These are phyloP conservation scores for Ectropis grisescens DNA, from an alignment of 1,140 invertebrate genomes.

Conservation along the genomic window DNA sequence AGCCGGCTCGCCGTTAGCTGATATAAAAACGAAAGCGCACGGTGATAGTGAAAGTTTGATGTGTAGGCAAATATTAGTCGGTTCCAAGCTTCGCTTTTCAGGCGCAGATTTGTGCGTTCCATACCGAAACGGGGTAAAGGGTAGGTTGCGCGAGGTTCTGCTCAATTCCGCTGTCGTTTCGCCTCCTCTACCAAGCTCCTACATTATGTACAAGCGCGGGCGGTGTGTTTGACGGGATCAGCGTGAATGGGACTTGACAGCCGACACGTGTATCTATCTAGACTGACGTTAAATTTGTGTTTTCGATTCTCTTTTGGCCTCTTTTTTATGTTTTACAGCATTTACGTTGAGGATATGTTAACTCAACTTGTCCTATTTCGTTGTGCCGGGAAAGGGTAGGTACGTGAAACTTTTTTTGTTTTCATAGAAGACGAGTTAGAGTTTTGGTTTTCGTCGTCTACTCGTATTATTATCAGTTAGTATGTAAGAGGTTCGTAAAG, in stretches of 20 bases:
- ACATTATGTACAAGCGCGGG: slow-evolving; percentile 49
- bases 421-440: too few species aligned
- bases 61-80: slow-evolving; percentile 69
- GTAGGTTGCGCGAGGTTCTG: slow-evolving; percentile 25
- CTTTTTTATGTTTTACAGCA: too few species aligned
- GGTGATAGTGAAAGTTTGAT: slow-evolving; percentile 69
- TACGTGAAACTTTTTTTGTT: too few species aligned
- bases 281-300: too few species aligned
- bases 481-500: too few species aligned
- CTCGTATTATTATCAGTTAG: too few species aligned
- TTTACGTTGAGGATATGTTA: too few species aligned
- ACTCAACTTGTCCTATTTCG: too few species aligned
- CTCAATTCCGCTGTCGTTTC: slow-evolving; percentile 19
- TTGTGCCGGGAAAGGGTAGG: too few species aligned
- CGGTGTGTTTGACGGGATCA: slow-evolving; percentile 46
- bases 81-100: too few species aligned
- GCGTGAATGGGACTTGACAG: slow-evolving; percentile 59
- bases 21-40: slow-evolving; percentile 67
- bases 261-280: slow-evolving; percentile 49
- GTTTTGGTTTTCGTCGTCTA: too few species aligned
- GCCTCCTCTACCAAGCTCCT: slow-evolving; percentile 35
- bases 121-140: slow-evolving; percentile 45
- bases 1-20: slow-evolving; percentile 40
- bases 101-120: slow-evolving; percentile 63
- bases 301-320: too few species aligned